Base-by-base conservation (phyloP, 2,888 invertebrate species). In the Micoletzkya japonica region DNA sequence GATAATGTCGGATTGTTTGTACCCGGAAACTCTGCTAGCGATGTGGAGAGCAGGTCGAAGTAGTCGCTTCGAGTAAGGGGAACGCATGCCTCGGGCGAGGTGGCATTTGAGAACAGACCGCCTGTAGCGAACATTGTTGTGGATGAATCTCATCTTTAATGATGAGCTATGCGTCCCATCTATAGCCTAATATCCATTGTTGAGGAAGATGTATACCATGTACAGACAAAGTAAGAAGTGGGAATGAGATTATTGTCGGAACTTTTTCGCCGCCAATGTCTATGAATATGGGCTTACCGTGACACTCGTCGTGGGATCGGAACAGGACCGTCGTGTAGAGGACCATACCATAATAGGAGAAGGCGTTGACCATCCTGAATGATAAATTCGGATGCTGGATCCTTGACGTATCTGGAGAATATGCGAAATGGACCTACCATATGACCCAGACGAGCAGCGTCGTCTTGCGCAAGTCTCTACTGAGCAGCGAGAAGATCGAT, bases 331-430 rank as follows among this genome's bases (percentile, higher is more conserved):
- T 95, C 1, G 95, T 94, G 91, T 95, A 93, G 70, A 95, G 87
- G 7, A 95, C 95, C 49, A 95, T 89, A 0, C 95, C 95, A 86
- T 95, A 95, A 87, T 95, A 95, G 86, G 93, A 93, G 88, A 95
- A 95, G 0, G 95, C 93, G 86, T 94, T 94, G 0, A 80, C 75
- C 20, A 76, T 76, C 81, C 78, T 79, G 57, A 28, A 77, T 66
- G 44, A 10, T 14, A 44, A 10, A 44, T 44, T 44, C 44, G 3
- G 30, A 66, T 66, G 28, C 24, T 7, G 36, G 1, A 20, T 28
- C 30, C n/a, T 60, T 60, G 1, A 17, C 20, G 34, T n/a, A 4
- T 61, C 28, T 66, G 34, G 44, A 26, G 20, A 68, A 2, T 10
- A 3, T 39, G 14, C 37, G 66, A 37, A n/a, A 26, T 10, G 49